A percentile compares a stretch with the other conserved stretches of the same genome.
These are phyloP conservation scores for Zygothrica quintamaculata DNA, from an alignment of 2,888 invertebrate species.

Conservation along the genomic window DNA sequence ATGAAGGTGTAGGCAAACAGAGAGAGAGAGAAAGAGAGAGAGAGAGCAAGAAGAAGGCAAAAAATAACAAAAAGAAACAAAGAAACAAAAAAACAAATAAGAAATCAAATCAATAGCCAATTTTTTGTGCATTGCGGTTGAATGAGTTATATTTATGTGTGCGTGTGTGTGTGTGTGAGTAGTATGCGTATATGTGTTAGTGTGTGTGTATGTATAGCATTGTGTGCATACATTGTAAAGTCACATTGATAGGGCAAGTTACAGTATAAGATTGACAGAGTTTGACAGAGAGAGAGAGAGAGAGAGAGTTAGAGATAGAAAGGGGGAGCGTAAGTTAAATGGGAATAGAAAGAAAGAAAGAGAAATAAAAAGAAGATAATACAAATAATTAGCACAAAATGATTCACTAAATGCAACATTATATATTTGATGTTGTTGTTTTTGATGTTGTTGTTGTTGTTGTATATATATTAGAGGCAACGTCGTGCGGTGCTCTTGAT, in stretches of 20 bases:
- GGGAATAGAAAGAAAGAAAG: conserved; percentile 36
- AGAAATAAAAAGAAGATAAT: conserved; percentile 51
- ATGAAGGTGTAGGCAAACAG: not conserved
- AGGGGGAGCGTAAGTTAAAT: conserved; percentile 18
- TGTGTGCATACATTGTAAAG: conserved; percentile 6
- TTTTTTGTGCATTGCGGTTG: conserved; percentile 57
- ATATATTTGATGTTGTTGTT: conserved; percentile 15
- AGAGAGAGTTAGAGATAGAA: conserved; percentile 21
- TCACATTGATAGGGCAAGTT: too few relatives aligned
- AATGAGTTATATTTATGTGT: conserved; percentile 21
- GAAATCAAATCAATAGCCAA: conserved; percentile 69
- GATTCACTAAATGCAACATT: conserved; percentile 34
- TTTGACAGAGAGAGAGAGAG: conserved; percentile 24
- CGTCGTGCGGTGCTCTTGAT: not conserved
- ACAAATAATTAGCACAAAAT: conserved; percentile 64
- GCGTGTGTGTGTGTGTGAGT: conserved; percentile 21
- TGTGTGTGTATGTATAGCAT: conserved; percentile 24
- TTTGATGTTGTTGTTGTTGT: conserved; percentile 9
- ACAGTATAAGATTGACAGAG: too few relatives aligned
- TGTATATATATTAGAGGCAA: not conserved
- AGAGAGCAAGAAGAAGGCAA: conserved; percentile 3
- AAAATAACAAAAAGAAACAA: conserved; percentile 17
- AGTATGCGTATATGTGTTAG: conserved; percentile 12
- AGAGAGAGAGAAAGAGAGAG: conserved; percentile 18
- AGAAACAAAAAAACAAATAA: conserved; percentile 32